Percentiles rank a stretch among this genome's conserved stretches.
Conservation (phyloP, 2,888 invertebrate genomes). For the Ectemnius cavifrons region DNA sequence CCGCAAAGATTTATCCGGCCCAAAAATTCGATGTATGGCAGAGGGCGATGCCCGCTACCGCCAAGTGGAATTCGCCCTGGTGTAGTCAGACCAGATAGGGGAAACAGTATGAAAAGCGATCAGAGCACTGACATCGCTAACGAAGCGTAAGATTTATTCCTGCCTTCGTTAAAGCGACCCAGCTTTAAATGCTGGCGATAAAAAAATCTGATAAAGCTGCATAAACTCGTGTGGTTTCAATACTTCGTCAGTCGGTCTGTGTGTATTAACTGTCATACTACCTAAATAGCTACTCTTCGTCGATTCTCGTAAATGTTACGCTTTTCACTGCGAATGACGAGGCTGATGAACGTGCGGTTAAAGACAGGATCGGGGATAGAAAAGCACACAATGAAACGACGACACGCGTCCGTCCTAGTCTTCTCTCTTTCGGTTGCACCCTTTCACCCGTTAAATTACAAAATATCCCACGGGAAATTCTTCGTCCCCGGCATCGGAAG, state of each 20-base stretch:
- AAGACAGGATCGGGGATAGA: not conserved
- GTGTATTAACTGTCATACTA: too few species aligned
- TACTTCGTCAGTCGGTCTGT: not conserved
- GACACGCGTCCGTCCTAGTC: not conserved
- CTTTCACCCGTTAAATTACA: conserved; percentile 32
- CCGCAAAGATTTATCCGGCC: not conserved
- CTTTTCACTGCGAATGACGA: too few species aligned
- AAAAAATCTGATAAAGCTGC: not conserved
- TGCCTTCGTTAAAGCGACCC: not conserved
- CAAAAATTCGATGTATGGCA: not conserved
- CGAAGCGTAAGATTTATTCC: not conserved
- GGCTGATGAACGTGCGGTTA: too few species aligned
- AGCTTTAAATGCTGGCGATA: conserved; percentile 15
- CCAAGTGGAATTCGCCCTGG: not conserved
- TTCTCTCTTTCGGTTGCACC: not conserved
- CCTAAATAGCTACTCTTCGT: too few species aligned
- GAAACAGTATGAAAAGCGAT: conserved; percentile 10
- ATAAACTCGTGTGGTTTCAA: not conserved
- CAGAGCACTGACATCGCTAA: not conserved
- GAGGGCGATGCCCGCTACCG: not conserved
- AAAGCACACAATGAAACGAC: conserved; percentile 5
- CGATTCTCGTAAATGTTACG: too few species aligned
- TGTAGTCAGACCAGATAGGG: not conserved
- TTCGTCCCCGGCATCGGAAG: conserved; percentile 53
- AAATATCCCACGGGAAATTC: conserved; percentile 71